These are phyloP conservation scores for Proisotoma minuta DNA, from an alignment of 2,888 invertebrate genomes.

Conservation along the genomic window DNA sequence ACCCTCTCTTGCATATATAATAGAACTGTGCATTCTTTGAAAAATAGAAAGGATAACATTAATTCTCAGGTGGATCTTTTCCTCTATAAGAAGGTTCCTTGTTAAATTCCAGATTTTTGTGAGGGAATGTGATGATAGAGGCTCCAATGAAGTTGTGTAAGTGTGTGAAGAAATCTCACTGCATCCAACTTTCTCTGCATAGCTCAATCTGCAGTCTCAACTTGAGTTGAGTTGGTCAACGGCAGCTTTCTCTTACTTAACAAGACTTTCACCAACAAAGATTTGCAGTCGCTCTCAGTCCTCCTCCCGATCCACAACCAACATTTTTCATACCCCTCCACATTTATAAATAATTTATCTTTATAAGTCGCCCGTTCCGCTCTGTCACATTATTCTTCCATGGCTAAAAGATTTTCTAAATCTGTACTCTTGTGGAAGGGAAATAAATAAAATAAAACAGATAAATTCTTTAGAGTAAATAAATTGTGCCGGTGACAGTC, in stretches of 20 bases:
- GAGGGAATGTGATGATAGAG: too few relatives aligned
- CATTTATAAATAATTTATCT: slow-evolving; percentile 7
- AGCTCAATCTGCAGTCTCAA: too few relatives aligned
- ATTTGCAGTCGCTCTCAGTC: slow-evolving; percentile 3
- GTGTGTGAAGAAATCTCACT: too few relatives aligned
- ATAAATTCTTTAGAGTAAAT: background rate
- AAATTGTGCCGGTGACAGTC: background rate
- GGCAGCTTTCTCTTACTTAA: background rate
- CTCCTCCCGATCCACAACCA: background rate
- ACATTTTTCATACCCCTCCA: background rate
- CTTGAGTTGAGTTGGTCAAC: too few relatives aligned
- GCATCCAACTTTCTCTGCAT: too few relatives aligned
- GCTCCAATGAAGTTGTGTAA: too few relatives aligned
- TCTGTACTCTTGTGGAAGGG: background rate
- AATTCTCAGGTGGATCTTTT: too few relatives aligned
- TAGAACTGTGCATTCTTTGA: too few relatives aligned
- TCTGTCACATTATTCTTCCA: slow-evolving; percentile 2
- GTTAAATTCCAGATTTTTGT: too few relatives aligned
- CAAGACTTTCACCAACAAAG: background rate
- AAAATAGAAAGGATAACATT: too few relatives aligned
- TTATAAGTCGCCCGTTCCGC: background rate
- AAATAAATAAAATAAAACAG: background rate
- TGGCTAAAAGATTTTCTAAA: background rate
- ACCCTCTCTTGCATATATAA: too few relatives aligned
- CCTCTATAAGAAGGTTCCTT: too few relatives aligned